These are phyloP conservation scores for Helobdella robusta DNA, from an alignment of 2,888 invertebrate species.

Conservation along the genomic window DNA sequence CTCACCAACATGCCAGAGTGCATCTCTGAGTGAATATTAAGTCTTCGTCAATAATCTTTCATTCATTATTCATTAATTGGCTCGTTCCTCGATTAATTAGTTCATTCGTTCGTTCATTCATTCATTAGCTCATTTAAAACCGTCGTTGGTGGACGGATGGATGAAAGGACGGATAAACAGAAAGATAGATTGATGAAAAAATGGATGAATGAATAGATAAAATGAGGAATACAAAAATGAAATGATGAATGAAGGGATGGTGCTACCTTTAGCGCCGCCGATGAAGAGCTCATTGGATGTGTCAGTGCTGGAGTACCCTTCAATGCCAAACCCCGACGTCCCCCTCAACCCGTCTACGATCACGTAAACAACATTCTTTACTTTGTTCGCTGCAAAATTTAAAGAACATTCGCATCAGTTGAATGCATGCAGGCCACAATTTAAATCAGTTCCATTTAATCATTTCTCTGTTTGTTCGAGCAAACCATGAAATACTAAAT, in stretches of 20 bases:
- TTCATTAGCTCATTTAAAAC: too few relatives aligned
- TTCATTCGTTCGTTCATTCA: too few relatives aligned
- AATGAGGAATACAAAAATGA: neutral
- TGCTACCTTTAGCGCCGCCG: conserved; percentile 67
- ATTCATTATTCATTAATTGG: neutral
- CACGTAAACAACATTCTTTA: conserved; percentile 77
- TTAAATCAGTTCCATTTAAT: neutral
- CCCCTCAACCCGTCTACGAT: conserved; percentile 69
- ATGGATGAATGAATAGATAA: neutral
- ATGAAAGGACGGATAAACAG: neutral
- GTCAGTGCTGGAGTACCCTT: conserved; percentile 61
- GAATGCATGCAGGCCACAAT: neutral
- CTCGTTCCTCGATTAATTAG: neutral
- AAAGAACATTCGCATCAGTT: too few relatives aligned
- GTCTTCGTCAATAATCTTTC: neutral
- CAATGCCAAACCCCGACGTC: conserved; percentile 62
- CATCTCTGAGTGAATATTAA: conserved; percentile 23
- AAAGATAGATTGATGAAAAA: neutral
- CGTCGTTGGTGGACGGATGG: too few relatives aligned
- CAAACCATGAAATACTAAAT: neutral
- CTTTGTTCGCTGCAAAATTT: conserved; percentile 57
- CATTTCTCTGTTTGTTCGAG: neutral
- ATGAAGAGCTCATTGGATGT: conserved; percentile 77
- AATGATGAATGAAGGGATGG: neutral
- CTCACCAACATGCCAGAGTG: conserved; percentile 62